Conservation (phyloP, 1,140 invertebrate genomes). For the Bombus terrestris region DNA sequence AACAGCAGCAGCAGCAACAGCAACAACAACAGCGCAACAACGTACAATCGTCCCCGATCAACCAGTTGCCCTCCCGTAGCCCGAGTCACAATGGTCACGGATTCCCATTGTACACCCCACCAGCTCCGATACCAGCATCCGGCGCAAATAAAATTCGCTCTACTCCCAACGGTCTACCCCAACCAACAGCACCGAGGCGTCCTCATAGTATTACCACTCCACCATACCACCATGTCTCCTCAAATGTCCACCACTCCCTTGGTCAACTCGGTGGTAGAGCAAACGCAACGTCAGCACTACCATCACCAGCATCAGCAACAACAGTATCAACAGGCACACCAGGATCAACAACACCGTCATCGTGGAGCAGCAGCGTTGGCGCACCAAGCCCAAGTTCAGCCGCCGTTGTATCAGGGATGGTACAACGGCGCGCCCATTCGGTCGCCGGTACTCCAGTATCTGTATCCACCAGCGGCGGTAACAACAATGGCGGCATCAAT, state of each 20-base stretch:
- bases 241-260: constrained; percentile 66
- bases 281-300: constrained; percentile 51
- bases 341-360: constrained; percentile 52
- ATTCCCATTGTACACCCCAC: constrained; percentile 84
- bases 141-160: constrained; percentile 81
- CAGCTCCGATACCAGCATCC: constrained; percentile 82
- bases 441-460: constrained; percentile 74
- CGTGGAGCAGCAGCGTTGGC: constrained; percentile 44
- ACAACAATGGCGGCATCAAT: constrained; percentile 64
- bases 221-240: constrained; percentile 72
- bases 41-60: constrained; percentile 69
- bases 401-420: constrained; percentile 60
- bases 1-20: constrained; percentile 52
- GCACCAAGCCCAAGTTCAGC: constrained; percentile 54
- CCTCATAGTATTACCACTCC: constrained; percentile 81
- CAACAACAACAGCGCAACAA: constrained; percentile 65
- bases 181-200: constrained; percentile 81
- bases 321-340: constrained; percentile 39
- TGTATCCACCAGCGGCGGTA: constrained; percentile 53
- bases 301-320: constrained; percentile 33
- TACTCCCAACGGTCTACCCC: constrained; percentile 80
- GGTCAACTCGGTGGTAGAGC: constrained; percentile 71
- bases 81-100: constrained; percentile 82
- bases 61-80: constrained; percentile 73
- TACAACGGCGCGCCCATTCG: constrained; percentile 77